Conservation (phyloP, 2,888 invertebrate genomes). For the Eucera pruinosa region DNA sequence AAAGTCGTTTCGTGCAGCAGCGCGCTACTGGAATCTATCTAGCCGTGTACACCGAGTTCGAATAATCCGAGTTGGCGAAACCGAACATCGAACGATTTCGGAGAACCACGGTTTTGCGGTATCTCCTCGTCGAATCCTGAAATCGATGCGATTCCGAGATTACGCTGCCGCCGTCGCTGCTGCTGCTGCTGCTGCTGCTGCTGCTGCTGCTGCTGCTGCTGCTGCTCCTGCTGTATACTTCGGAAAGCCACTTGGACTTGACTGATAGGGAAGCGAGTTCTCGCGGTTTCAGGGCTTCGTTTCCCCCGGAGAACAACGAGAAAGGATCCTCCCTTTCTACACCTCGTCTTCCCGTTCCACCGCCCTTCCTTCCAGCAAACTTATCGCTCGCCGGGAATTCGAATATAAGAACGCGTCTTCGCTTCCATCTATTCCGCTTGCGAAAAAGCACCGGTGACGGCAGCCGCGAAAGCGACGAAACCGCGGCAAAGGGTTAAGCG, state of each 20-base stretch:
- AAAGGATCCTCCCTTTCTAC: too few species aligned
- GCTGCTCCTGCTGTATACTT: conserved; percentile 37
- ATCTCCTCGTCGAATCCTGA: conserved; percentile 32
- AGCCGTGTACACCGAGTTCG: conserved; percentile 17
- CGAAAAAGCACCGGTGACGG: not conserved
- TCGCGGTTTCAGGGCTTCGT: conserved; percentile 52
- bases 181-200: too few species aligned
- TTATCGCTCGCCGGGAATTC: too few species aligned
- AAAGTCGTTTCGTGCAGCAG: not conserved
- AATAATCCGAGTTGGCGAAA: conserved; percentile 40
- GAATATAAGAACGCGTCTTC: too few species aligned
- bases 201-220: too few species aligned
- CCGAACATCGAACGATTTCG: conserved; percentile 46
- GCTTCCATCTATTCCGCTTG: not conserved
- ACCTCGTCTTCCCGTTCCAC: too few species aligned
- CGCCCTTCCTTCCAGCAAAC: too few species aligned
- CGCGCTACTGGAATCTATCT: too few species aligned
- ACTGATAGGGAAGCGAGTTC: conserved; percentile 53
- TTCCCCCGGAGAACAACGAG: too few species aligned
- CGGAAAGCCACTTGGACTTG: conserved; percentile 54
- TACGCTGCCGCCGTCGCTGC: too few species aligned
- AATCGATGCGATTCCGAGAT: conserved; percentile 61
- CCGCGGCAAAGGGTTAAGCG: too few species aligned
- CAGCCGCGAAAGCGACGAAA: not conserved
- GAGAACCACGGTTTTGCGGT: conserved; percentile 54